phyloP scores from a whole-genome alignment of 2,888 invertebrate genomes.

The Drosophila kambysellisi region DNA sequence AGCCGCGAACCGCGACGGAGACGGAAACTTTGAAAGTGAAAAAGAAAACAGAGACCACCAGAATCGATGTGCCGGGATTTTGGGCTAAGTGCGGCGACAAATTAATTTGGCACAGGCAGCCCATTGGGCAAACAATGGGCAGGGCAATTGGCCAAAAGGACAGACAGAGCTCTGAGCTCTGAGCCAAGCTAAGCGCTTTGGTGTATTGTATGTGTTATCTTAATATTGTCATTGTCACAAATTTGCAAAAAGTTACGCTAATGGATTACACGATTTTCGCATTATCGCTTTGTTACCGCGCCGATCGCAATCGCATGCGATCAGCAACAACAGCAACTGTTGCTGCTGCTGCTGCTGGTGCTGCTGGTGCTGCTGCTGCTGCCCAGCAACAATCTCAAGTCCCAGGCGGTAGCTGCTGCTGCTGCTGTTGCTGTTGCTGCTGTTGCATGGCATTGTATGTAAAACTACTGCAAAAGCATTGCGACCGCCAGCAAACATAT shows the following conservation, averaged over 20 bases:
- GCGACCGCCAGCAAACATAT: conserved; percentile 56
- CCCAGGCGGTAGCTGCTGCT: conserved; percentile 3
- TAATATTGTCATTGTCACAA: conserved; percentile 86
- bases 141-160: conserved; percentile 17
- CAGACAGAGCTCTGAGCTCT: background rate
- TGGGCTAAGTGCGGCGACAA: conserved; percentile 78
- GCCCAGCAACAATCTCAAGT: conserved; percentile 8
- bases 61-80: conserved; percentile 30
- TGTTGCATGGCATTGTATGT: conserved; percentile 73
- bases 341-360: conserved; percentile 5
- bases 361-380: background rate
- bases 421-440: conserved; percentile 40
- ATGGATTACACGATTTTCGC: conserved; percentile 86
- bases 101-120: conserved; percentile 82
- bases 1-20: conserved; percentile 6
- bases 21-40: background rate
- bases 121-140: conserved; percentile 52
- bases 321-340: conserved; percentile 52
- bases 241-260: conserved; percentile 85
- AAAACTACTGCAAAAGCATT: conserved; percentile 70
- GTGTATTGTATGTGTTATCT: conserved; percentile 81
- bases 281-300: conserved; percentile 85
- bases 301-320: conserved; percentile 81
- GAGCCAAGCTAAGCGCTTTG: conserved; percentile 25
- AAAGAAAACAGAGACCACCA: conserved; percentile 57